Conservation (phyloP, 2,888 invertebrate genomes). For the Hirudinaria manillensis region DNA sequence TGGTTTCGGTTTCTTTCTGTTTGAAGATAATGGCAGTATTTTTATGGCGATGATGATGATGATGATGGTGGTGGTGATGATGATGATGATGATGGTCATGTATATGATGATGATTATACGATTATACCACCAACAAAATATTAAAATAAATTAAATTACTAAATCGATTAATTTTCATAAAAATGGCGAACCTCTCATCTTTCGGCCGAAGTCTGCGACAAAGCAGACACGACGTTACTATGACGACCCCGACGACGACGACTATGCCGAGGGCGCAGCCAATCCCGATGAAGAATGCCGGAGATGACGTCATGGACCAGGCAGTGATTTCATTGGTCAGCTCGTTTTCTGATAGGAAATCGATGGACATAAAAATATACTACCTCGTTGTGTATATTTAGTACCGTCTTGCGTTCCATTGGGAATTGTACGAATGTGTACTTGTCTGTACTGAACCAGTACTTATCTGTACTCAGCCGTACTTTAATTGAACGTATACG, state of each 20-base stretch:
- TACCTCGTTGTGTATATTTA: no score
- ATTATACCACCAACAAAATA: no score
- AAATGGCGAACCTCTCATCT: background rate
- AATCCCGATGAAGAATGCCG: slow-evolving; percentile 25
- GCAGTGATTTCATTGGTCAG: background rate
- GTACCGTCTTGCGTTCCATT: no score
- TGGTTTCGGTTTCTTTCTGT: slow-evolving; percentile 11
- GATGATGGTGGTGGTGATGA: background rate
- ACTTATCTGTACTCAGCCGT: no score
- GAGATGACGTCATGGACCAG: slow-evolving; percentile 11
- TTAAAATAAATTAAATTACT: background rate
- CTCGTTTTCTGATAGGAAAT: slow-evolving; percentile 2
- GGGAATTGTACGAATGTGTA: no score
- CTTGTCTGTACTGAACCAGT: no score
- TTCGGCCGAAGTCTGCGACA: background rate
- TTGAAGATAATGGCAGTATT: background rate
- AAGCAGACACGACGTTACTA: slow-evolving; percentile 4
- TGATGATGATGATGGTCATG: background rate
- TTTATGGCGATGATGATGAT: slow-evolving; percentile 6
- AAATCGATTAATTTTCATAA: background rate
- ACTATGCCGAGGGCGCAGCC: slow-evolving; percentile 26
- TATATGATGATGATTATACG: background rate
- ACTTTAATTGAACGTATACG: no score
- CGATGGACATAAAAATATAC: no score
- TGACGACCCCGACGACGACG: slow-evolving; percentile 28